Base-by-base conservation (phyloP, 2,888 invertebrate species). In the Linyphia triangularis region DNA sequence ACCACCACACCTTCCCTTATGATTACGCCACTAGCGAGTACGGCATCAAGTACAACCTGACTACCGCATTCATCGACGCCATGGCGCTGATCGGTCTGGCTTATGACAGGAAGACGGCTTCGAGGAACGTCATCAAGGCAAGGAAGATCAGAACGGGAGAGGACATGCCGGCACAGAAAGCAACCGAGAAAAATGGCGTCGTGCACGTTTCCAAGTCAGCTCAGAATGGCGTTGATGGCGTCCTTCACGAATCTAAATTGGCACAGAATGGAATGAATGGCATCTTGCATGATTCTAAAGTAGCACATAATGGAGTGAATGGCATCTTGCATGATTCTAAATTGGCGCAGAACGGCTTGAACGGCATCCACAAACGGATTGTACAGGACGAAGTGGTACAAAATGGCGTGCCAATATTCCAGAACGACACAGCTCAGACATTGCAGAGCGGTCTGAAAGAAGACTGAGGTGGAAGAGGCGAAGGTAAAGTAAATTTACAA, bases 1-100 rank as follows among this genome's bases (percentile, higher is more conserved):
- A 92, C 91, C 93, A 93, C 90, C 93, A 93, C 89, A 92, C 92
- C 2, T 93, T 93, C 90, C 93, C 93, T 9, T 92, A 92, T 63
- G 93, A 93, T 90, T 93, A 93, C 90, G 90, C 92, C 16, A 92
- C 93, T 26, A 92, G 93, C 79, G 93, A 93, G 90, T 92, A 91
- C 86, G 93, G 93, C 19, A 92, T 92, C 91, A 90, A 91, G 19
- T 90, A 92, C 63, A 93, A 93, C 89, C 85, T 92, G 4, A 93
- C 93, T 3, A 93, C 93, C 0, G 70, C 92, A n/a, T 93, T 93
- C 90, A 93, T 93, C 82, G 93, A 93, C 90, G 69, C 91, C 26
- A 92, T 92, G 91, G 92, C 92, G 10, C 85, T 78, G 24, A 84
- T 93, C 24, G 93, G 93, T 13, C 92, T 90, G 77, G 93, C 92